phyloP scores from a whole-genome alignment of 2,797 vertebrate genomes.

The Hoplostethus atlanticus region DNA sequence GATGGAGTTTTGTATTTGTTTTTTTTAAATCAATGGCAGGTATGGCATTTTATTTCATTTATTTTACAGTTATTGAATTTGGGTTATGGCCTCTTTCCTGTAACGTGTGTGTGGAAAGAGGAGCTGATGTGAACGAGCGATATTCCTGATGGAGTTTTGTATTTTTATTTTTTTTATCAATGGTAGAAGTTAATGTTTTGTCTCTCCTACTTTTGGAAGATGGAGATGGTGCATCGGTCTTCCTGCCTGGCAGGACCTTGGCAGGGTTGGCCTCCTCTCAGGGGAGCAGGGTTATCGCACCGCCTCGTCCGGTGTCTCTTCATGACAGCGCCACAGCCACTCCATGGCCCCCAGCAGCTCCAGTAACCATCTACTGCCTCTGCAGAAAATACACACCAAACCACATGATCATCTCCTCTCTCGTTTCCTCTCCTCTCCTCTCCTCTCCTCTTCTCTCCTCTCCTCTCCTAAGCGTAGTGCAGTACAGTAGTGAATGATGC shows the following conservation, averaged over 20 bases:
- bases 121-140: too few relatives aligned
- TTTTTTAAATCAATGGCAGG: too few relatives aligned
- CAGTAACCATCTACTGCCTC: constrained; percentile 90
- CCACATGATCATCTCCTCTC: neutral
- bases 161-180: too few relatives aligned
- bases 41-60: too few relatives aligned
- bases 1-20: too few relatives aligned
- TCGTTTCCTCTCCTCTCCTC: neutral
- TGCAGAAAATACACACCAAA: constrained; percentile 61
- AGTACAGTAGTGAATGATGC: too few relatives aligned
- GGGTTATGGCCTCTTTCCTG: too few relatives aligned
- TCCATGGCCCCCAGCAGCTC: constrained; percentile 95
- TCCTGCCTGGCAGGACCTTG: constrained; percentile 77
- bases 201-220: constrained; percentile 83
- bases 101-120: too few relatives aligned
- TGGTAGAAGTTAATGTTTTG: too few relatives aligned
- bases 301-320: constrained; percentile 83
- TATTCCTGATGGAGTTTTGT: neutral
- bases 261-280: constrained; percentile 85
- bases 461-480: neutral
- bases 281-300: constrained; percentile 89
- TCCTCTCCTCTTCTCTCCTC: neutral
- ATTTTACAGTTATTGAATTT: too few relatives aligned
- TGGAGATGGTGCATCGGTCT: constrained; percentile 87
- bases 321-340: constrained; percentile 80